Conservation (phyloP, 1,140 invertebrate species). For the Euschistus heros region DNA sequence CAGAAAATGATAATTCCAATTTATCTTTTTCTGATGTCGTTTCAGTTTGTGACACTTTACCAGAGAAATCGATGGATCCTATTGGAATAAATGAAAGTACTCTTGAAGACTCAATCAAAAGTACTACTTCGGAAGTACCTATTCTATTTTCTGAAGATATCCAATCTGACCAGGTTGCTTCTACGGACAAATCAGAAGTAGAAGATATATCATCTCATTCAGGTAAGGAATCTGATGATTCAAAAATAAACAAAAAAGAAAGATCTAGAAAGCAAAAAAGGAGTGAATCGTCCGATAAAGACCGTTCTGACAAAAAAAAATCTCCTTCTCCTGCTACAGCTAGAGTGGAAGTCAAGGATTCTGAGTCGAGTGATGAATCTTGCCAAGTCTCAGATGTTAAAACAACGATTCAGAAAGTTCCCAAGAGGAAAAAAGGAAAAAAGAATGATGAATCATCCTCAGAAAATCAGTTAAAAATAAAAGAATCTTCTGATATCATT, state of each 20-base stretch:
- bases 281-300: constrained; percentile 9
- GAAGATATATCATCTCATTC: constrained; percentile 12
- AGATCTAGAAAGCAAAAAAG: constrained; percentile 4
- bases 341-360: constrained; percentile 17
- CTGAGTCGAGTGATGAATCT: constrained; percentile 29
- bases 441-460: constrained; percentile 4
- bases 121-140: no score
- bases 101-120: no score
- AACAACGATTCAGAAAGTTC: constrained; percentile 15
- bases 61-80: no score
- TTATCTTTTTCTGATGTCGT: no score
- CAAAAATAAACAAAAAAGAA: constrained; percentile 12
- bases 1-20: no score
- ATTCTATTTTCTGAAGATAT: background rate
- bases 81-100: no score
- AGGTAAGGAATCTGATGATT: constrained; percentile 13
- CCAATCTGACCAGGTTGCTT: constrained; percentile 1
- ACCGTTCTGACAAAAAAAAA: constrained; percentile 5
- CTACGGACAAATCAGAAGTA: constrained; percentile 6
- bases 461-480: background rate
- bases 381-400: background rate
- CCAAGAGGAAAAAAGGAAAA: constrained; percentile 22
- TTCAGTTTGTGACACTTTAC: no score
- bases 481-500: background rate
- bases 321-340: constrained; percentile 4